Conservation (phyloP, 1,140 invertebrate species). For the Euwallacea similis region DNA sequence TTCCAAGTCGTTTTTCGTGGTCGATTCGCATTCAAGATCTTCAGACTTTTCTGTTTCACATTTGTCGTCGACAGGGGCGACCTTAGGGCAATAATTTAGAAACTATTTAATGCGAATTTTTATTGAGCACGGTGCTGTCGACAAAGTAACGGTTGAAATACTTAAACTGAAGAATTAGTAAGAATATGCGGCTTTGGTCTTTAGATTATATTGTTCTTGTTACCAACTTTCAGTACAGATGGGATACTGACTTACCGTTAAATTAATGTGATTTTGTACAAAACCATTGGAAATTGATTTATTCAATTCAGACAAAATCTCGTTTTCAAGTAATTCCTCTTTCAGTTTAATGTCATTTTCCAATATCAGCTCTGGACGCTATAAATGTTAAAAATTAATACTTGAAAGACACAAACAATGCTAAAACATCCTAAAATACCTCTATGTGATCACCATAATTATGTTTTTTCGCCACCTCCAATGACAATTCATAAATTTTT, state of each 20-base stretch:
- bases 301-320: slow-evolving; percentile 36
- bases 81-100: slow-evolving; percentile 33
- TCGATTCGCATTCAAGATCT: slow-evolving; percentile 34
- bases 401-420: not conserved
- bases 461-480: slow-evolving; percentile 31
- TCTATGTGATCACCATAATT: slow-evolving; percentile 11
- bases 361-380: slow-evolving; percentile 39
- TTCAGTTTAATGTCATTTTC: slow-evolving; percentile 46
- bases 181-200: too few relatives aligned
- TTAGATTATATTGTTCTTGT: too few relatives aligned
- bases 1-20: slow-evolving; percentile 34
- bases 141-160: too few relatives aligned
- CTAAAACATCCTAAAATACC: not conserved
- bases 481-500: slow-evolving; percentile 36
- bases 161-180: too few relatives aligned
- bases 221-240: too few relatives aligned
- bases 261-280: slow-evolving; percentile 46
- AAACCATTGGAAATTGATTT: slow-evolving; percentile 38
- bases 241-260: slow-evolving; percentile 37
- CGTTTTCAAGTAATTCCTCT: slow-evolving; percentile 46
- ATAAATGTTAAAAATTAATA: not conserved
- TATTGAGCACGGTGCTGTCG: not conserved
- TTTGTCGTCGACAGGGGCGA: slow-evolving; percentile 41
- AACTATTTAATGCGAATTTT: not conserved
- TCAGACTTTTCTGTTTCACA: slow-evolving; percentile 34